These are phyloP conservation scores for Diuraphis noxia DNA, from an alignment of 1,140 invertebrate genomes.

Conservation along the genomic window DNA sequence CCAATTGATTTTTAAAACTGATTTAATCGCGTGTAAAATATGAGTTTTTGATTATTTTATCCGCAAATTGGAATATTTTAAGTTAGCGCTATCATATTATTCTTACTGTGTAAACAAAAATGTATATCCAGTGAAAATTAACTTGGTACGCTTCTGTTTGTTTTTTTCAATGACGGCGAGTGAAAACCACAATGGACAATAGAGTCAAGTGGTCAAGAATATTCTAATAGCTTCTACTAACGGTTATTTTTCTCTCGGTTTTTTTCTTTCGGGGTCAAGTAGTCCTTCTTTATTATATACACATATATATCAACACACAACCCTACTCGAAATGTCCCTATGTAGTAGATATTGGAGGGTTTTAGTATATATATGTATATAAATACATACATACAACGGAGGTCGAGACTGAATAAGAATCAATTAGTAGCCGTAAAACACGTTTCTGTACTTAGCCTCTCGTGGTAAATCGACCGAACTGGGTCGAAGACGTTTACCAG, in stretches of 20 bases:
- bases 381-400: neutral
- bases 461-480: conserved; percentile 29
- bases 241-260: conserved; percentile 46
- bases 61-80: neutral
- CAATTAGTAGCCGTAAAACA: conserved; percentile 52
- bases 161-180: neutral
- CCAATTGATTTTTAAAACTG: neutral
- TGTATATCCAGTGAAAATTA: conserved; percentile 7
- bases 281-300: conserved; percentile 21
- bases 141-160: conserved; percentile 18
- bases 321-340: conserved; percentile 30
- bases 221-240: conserved; percentile 35
- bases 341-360: conserved; percentile 15
- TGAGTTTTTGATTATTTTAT: neutral
- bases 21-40: neutral
- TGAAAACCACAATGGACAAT: conserved; percentile 34
- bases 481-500: conserved; percentile 51
- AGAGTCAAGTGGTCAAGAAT: conserved; percentile 26
- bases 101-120: neutral
- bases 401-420: conserved; percentile 24
- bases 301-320: neutral
- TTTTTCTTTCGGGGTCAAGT: conserved; percentile 37
- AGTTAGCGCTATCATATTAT: neutral
- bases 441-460: conserved; percentile 49
- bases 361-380: neutral